These are phyloP conservation scores for Euwallacea similis DNA, from an alignment of 1,140 invertebrate species.

Conservation along the genomic window DNA sequence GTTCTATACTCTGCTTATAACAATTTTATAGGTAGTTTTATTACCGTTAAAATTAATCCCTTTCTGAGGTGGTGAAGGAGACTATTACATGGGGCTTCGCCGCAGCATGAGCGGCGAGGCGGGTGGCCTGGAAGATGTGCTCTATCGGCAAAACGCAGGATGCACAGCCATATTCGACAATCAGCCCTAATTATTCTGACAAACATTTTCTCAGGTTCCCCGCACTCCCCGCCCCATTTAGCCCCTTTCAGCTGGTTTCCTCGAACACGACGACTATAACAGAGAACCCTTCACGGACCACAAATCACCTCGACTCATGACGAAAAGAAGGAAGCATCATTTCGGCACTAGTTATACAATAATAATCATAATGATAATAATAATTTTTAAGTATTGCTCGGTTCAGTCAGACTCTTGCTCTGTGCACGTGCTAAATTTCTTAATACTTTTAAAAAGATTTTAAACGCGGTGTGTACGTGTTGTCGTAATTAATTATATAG, in stretches of 20 bases:
- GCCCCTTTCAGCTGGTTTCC: no score
- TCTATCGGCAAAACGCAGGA: slow-evolving; percentile 11
- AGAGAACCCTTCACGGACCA: no score
- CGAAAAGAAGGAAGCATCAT: slow-evolving; percentile 18
- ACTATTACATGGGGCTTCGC: no score
- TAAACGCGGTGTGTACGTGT: slow-evolving; percentile 45
- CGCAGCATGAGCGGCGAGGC: no score
- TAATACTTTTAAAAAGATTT: slow-evolving; percentile 27
- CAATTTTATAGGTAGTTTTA: not conserved
- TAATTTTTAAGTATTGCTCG: slow-evolving; percentile 48
- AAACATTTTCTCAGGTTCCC: no score
- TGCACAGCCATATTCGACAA: slow-evolving; percentile 34
- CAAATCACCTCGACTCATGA: no score
- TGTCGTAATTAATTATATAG: slow-evolving; percentile 39
- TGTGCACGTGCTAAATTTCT: slow-evolving; percentile 52
- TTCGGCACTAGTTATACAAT: slow-evolving; percentile 20
- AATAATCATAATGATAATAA: slow-evolving; percentile 5
- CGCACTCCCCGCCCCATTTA: no score
- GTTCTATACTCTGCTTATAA: slow-evolving; percentile 2
- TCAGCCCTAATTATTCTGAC: not conserved
- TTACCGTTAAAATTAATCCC: no score
- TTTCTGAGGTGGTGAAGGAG: no score
- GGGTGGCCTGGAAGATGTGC: not conserved
- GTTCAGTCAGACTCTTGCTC: slow-evolving; percentile 52
- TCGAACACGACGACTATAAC: no score